A percentile compares a stretch with the other conserved stretches of the same genome.
Evolutionary conservation across 2,113 vertebrate genomes (phyloP).

Genomic region (Etheostoma cragini): DNA sequence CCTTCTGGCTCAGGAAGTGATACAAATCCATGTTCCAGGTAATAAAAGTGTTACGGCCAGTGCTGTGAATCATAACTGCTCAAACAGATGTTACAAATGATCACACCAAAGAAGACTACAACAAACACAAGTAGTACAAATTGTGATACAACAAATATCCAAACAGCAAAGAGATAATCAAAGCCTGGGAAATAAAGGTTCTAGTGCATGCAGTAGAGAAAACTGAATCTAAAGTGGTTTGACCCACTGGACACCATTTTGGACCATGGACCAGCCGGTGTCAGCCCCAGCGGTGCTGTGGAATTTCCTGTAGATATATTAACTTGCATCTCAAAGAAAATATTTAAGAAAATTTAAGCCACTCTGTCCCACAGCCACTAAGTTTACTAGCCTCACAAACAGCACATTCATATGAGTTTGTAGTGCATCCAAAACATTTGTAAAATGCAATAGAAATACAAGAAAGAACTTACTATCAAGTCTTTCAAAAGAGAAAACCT

Average conservation of each 20-base stretch:
- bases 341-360: too few relatives aligned
- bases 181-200: neutral
- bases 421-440: too few relatives aligned
- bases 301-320: neutral
- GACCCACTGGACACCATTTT: neutral
- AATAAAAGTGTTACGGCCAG: neutral
- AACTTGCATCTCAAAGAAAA: neutral
- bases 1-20: neutral
- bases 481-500: too few relatives aligned
- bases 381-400: too few relatives aligned
- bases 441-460: too few relatives aligned
- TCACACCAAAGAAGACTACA: neutral
- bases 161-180: neutral
- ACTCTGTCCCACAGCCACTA: too few relatives aligned
- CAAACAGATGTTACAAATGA: neutral
- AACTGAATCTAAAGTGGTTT: neutral
- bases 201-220: neutral
- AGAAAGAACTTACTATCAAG: too few relatives aligned
- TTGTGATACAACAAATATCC: neutral
- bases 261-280: neutral
- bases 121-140: neutral
- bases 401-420: too few relatives aligned
- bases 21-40: neutral
- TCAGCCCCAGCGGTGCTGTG: neutral
- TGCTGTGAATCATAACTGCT: neutral